These are phyloP conservation scores for Prosopocoilus inquinatus DNA, from an alignment of 2,888 invertebrate genomes.

Conservation along the genomic window DNA sequence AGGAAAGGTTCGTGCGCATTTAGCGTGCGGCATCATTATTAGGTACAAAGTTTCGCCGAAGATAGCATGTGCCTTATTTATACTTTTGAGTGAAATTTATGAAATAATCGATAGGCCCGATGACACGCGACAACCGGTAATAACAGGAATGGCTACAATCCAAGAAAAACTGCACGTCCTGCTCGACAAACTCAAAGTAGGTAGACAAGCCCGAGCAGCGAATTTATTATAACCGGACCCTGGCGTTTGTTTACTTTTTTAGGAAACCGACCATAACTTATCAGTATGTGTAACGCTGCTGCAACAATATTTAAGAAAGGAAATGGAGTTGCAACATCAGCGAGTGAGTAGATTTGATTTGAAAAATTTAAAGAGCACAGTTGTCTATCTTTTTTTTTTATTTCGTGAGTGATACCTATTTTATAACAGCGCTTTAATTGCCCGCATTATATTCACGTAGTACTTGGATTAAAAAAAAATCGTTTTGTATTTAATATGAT, in stretches of 20 bases:
- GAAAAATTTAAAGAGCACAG: no score
- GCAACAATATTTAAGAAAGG: constrained; percentile 28
- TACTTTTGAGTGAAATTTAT: constrained; percentile 26
- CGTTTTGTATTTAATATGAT: background rate
- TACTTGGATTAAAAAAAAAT: constrained; percentile 1
- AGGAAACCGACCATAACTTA: constrained; percentile 35
- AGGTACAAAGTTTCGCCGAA: constrained; percentile 21
- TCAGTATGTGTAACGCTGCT: constrained; percentile 31
- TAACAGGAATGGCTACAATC: constrained; percentile 25
- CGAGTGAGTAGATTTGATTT: constrained; percentile 12
- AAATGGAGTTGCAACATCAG: constrained; percentile 15
- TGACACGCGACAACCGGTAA: constrained; percentile 31
- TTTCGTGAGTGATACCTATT: no score
- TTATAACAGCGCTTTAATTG: no score
- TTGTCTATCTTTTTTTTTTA: no score
- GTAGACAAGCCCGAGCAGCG: background rate
- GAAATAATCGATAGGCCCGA: constrained; percentile 33
- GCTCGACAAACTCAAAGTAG: constrained; percentile 33
- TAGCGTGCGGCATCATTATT: background rate
- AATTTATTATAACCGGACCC: background rate
- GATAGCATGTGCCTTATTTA: constrained; percentile 30
- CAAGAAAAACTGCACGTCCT: constrained; percentile 30
- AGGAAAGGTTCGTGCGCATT: no score
- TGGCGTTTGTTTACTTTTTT: constrained; percentile 9
- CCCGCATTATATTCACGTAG: no score